These are phyloP conservation scores for Cyprinella venusta DNA, from an alignment of 2,797 vertebrate species.

Conservation along the genomic window DNA sequence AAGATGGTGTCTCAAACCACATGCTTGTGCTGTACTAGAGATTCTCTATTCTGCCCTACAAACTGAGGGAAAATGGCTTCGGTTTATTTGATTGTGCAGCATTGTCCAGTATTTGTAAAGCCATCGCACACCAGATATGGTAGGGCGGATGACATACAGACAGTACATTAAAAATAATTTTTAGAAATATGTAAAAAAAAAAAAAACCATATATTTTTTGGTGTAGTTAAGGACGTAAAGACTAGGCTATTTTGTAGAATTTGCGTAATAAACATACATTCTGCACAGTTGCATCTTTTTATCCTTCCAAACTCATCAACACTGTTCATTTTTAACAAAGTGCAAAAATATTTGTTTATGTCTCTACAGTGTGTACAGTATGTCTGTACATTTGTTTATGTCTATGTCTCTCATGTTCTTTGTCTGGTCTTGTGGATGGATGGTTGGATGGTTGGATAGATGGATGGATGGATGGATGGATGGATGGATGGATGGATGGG, in stretches of 20 bases:
- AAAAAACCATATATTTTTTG: no score
- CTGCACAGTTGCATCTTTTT: neutral
- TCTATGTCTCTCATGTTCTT: no score
- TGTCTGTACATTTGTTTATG: no score
- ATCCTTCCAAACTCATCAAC: neutral
- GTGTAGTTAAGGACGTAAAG: neutral
- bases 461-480: no score
- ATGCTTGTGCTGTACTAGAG: neutral
- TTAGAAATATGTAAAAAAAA: no score
- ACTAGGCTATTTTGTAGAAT: neutral
- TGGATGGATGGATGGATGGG: no score
- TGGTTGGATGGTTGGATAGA: no score
- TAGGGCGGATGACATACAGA: neutral
- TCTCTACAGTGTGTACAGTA: no score
- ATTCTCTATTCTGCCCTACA: neutral
- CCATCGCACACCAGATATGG: neutral
- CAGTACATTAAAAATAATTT: neutral
- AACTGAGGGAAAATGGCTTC: neutral
- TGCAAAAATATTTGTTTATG: no score
- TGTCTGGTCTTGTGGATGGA: no score
- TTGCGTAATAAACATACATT: neutral
- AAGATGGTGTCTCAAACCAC: conserved; percentile 13
- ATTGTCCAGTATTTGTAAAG: neutral
- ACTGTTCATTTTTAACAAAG: no score
- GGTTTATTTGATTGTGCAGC: neutral